phyloP scores from a whole-genome alignment of 2,888 invertebrate species.

The Diarsia dahlii region DNA sequence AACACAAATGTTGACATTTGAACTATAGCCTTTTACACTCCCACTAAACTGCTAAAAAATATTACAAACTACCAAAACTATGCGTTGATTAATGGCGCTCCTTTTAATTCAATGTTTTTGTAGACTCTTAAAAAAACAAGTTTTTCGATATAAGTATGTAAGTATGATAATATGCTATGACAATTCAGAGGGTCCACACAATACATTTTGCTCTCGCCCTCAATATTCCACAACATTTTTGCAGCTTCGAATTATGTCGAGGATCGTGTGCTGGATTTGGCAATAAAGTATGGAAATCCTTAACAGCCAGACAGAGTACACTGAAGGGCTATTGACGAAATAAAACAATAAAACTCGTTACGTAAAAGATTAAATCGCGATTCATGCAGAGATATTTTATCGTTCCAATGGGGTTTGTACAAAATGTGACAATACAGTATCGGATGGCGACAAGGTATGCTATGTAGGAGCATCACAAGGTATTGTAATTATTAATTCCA shows the following conservation, averaged over 20 bases:
- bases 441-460: constrained; percentile 28
- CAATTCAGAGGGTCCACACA: not conserved
- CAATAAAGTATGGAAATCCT: constrained; percentile 72
- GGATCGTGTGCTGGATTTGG: constrained; percentile 45
- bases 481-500: constrained; percentile 38
- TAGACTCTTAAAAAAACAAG: constrained; percentile 21
- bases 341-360: constrained; percentile 65
- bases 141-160: constrained; percentile 28
- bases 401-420: constrained; percentile 6
- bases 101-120: constrained; percentile 55
- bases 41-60: constrained; percentile 25
- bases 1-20: constrained; percentile 50
- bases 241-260: constrained; percentile 33
- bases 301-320: constrained; percentile 55
- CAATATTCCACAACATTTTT: constrained; percentile 29
- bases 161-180: not conserved
- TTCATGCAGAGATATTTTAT: constrained; percentile 22
- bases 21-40: constrained; percentile 56
- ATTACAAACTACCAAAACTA: constrained; percentile 41
- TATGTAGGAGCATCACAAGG: not conserved
- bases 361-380: constrained; percentile 38
- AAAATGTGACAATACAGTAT: constrained; percentile 13
- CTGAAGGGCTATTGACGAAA: constrained; percentile 59
- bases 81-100: constrained; percentile 54
- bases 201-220: not conserved